Percentiles rank a stretch among this genome's conserved stretches.
Evolutionary conservation across 1,140 invertebrate species (phyloP).

Genomic region (Leucophenga varia): DNA sequence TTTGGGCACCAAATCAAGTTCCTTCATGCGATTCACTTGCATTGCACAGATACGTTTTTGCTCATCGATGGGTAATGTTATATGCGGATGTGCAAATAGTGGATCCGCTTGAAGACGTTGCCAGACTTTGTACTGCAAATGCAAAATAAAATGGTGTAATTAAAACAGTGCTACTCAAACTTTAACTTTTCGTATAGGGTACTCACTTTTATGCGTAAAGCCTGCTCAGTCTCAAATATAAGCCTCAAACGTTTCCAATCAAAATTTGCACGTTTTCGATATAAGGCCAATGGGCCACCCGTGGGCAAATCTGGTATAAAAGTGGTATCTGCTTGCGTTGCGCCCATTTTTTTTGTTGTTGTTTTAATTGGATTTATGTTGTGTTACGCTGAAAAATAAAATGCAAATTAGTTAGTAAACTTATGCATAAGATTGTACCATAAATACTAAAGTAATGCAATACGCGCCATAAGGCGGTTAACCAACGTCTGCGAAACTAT

Average conservation of each 20-base stretch:
- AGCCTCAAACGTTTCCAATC: constrained; percentile 78
- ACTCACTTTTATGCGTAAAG: constrained; percentile 71
- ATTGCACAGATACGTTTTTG: constrained; percentile 65
- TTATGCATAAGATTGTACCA: too few species aligned
- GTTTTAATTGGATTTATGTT: too few species aligned
- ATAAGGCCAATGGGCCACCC: constrained; percentile 70
- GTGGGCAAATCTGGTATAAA: constrained; percentile 63
- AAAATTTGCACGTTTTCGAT: constrained; percentile 73
- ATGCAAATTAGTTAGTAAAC: too few species aligned
- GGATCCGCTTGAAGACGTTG: constrained; percentile 78
- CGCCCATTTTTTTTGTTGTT: too few species aligned
- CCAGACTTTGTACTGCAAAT: constrained; percentile 77
- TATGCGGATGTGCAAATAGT: constrained; percentile 66
- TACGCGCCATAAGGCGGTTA: too few species aligned
- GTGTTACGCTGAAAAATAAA: too few species aligned
- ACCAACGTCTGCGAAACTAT: too few species aligned
- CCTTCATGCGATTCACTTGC: constrained; percentile 63
- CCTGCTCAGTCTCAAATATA: constrained; percentile 71
- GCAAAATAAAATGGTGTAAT: constrained; percentile 1
- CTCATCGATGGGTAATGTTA: constrained; percentile 71
- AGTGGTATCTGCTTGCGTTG: constrained; percentile 47
- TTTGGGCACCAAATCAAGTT: constrained; percentile 61
- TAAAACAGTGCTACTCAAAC: background rate
- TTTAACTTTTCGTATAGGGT: too few species aligned
- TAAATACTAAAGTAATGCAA: too few species aligned